Evolutionary conservation across 2,888 invertebrate genomes (phyloP).

Genomic region (Resseliella maxima): DNA sequence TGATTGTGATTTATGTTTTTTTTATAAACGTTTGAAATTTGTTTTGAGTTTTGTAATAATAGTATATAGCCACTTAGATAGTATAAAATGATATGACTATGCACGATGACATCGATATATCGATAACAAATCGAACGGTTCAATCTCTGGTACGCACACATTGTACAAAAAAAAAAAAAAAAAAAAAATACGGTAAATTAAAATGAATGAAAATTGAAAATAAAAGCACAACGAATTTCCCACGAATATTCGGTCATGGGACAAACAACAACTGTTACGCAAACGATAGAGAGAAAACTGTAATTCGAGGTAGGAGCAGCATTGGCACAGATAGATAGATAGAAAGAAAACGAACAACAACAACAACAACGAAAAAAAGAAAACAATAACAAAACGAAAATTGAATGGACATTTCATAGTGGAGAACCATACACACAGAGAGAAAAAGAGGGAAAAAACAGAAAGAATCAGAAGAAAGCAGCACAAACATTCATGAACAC

Average conservation of each 20-base stretch:
- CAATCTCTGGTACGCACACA: neutral
- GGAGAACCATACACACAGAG: neutral
- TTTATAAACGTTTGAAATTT: neutral
- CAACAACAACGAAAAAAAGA: neutral
- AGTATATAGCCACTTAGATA: no score
- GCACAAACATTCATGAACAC: no score
- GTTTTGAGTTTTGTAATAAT: neutral
- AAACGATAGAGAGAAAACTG: neutral
- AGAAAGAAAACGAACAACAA: no score
- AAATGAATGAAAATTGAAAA: neutral
- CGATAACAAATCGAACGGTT: no score
- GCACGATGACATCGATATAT: no score
- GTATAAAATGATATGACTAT: no score
- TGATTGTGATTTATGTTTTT: neutral
- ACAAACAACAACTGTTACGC: constrained; percentile 17
- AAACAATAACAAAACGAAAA: constrained; percentile 4
- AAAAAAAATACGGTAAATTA: neutral
- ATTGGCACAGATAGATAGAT: neutral
- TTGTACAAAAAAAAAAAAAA: neutral
- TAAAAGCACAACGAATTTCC: neutral
- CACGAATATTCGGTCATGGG: neutral
- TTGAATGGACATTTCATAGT: neutral
- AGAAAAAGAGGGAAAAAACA: neutral
- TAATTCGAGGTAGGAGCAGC: neutral
- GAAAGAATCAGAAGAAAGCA: neutral